Evolutionary conservation across 2,888 invertebrate species (phyloP).

Genomic region (Megalurothrips usitatus): DNA sequence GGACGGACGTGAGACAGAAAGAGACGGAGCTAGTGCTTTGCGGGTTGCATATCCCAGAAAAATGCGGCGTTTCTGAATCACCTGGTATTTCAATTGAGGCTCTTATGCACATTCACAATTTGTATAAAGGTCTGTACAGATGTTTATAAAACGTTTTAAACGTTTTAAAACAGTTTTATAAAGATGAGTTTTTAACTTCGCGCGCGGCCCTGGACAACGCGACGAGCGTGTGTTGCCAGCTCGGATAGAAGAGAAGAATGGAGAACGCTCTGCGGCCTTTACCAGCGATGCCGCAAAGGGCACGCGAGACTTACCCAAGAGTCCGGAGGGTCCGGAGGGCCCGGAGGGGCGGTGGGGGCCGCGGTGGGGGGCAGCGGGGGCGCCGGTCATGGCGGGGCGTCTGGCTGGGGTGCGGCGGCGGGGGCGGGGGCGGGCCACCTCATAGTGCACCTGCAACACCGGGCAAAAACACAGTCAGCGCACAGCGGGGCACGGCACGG

Average conservation of each 20-base stretch:
- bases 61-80: no score
- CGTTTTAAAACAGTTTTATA: neutral
- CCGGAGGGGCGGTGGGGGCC: no score
- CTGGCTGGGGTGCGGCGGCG: neutral
- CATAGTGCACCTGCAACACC: constrained; percentile 24
- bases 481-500: neutral
- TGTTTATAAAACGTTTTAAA: neutral
- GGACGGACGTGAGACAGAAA: neutral
- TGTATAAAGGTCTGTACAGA: no score
- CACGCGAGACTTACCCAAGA: neutral
- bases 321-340: neutral
- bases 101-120: no score
- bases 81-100: no score
- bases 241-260: neutral
- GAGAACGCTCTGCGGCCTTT: neutral
- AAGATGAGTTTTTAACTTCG: no score
- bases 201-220: neutral
- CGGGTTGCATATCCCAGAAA: no score
- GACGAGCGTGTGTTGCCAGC: neutral
- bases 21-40: neutral
- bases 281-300: no score
- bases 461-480: neutral
- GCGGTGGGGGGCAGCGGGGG: neutral
- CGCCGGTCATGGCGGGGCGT: constrained; percentile 17
- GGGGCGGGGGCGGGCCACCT: constrained; percentile 16